Base-by-base conservation (phyloP, 2,888 invertebrate genomes). In the Drosophila buzzatii region DNA sequence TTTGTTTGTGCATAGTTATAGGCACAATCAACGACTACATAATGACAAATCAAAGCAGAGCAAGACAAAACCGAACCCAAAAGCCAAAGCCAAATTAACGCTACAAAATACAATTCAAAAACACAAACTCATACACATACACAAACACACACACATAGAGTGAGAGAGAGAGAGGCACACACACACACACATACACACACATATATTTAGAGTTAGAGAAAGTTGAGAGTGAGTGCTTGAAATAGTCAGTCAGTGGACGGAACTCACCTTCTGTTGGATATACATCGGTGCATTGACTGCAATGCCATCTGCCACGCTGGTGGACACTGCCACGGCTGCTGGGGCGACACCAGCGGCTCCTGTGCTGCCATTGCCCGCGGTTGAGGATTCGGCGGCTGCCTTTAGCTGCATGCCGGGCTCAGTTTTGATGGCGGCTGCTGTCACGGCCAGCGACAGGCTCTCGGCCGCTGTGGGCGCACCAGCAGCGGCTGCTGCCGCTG, bases 201-300 rank as follows among this genome's bases (percentile, higher is more conserved):
- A 47, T 59, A 67, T 47, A 61, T 41, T 27, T 27, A 33, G 42
- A 42, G 20, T 27, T 16, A 39, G 52, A 65, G 41, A 59, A 72
- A 44, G 51, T 49, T 57, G 33, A 27, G 37, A 39, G 37, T 27
- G 53, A 53, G 53, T 37, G 53, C 35, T 53, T 53, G 37, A 37
- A 37, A 31, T 35, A 57, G 20, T 27, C 27, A 57, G 16, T 20
- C 20, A 20, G 16, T 0, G 3, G 35, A 31, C 18, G 4, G 31
- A 69, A 91, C 92, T 90, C 80, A 92, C 92, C 91, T 92, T 92
- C 84, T 92, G 92, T 85, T 92, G 92, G 89, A 92, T 89, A 71
- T 92, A 92, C 88, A 92, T 76, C 75, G 92, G 91, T 49, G 84
- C 81, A 52, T 81, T 82, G 56, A 79, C 89, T 68, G 66, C 73